Base-by-base conservation (phyloP, 2,888 invertebrate genomes). In the Phortica okadai region DNA sequence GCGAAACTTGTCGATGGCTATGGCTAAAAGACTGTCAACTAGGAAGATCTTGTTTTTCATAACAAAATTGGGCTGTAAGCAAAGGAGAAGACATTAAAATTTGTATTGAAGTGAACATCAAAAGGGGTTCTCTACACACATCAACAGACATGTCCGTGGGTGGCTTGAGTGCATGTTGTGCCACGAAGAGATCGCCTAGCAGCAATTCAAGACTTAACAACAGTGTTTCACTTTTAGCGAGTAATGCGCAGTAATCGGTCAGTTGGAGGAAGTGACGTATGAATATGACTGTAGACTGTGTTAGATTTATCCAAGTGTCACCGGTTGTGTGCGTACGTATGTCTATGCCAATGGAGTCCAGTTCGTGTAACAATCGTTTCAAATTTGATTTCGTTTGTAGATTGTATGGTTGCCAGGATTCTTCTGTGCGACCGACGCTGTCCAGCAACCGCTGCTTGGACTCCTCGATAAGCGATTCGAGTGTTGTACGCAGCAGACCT, bases 401-500 rank as follows among this genome's bases (percentile, higher is more conserved):
- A 81, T 92, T 92, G 69, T 90, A 91, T 10, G 92, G 92, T 76
- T 91, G 91, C 91, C 92, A 92, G 45, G 88, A 79, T 76, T 92
- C 92, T 80, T 92, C 92, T 0, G 91, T 90, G 41, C 92, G 90
- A 0, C 91, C 91, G 25, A 92, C 88, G 0, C 91, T 89, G 74
- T 92, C 92, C 33, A 92, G 76, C 33, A 92, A 75, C 4, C 92
- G 89, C 73, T 88, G 80, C 2, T 90, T 89, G 5, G 91, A 91
- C 73, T 92, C 92, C 56, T 91, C 91, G 33, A 92, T 90, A 6
- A 92, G 82, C 6, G 90, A 88, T 33, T 91, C 90, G 0, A 92
- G 84, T 0, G 97, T 96, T 11, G 94, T 93, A 80, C 97, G 93
- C 77, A 99, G 92, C 80, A 97, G 94, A 41, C 96, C 96, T 89